These are phyloP conservation scores for Drosophila koepferae DNA, from an alignment of 2,888 invertebrate genomes.

Conservation along the genomic window DNA sequence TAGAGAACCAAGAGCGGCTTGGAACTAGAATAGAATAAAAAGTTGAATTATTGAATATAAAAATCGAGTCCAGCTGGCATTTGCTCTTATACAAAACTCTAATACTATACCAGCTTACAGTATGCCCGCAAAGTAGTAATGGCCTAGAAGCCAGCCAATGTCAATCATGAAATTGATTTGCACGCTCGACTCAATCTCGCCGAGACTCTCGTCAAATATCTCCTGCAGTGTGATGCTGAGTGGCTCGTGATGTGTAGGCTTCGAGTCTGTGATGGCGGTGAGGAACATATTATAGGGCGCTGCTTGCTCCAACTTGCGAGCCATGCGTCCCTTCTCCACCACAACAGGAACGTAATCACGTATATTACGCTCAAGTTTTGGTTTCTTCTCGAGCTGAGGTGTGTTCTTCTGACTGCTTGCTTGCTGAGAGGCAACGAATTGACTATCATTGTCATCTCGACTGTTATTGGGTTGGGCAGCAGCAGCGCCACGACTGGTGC, in stretches of 20 bases:
- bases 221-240: conserved; percentile 91
- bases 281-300: conserved; percentile 92
- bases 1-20: conserved; percentile 91
- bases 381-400: conserved; percentile 82
- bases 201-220: conserved; percentile 91
- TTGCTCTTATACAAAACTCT: too few species aligned
- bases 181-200: conserved; percentile 90
- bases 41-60: background rate
- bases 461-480: conserved; percentile 5
- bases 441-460: background rate
- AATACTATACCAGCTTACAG: conserved; percentile 85
- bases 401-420: conserved; percentile 31
- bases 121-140: conserved; percentile 92
- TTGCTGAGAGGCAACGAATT: background rate
- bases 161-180: conserved; percentile 98
- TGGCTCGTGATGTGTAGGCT: conserved; percentile 88
- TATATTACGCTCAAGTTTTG: conserved; percentile 82
- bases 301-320: conserved; percentile 88
- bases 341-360: conserved; percentile 86
- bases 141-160: conserved; percentile 93
- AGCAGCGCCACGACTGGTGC: conserved; percentile 23
- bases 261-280: conserved; percentile 89
- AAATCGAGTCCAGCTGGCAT: background rate
- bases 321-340: conserved; percentile 88
- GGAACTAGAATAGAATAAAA: conserved; percentile 85